phyloP scores from a whole-genome alignment of 2,888 invertebrate genomes.

The Cetonia aurata region DNA sequence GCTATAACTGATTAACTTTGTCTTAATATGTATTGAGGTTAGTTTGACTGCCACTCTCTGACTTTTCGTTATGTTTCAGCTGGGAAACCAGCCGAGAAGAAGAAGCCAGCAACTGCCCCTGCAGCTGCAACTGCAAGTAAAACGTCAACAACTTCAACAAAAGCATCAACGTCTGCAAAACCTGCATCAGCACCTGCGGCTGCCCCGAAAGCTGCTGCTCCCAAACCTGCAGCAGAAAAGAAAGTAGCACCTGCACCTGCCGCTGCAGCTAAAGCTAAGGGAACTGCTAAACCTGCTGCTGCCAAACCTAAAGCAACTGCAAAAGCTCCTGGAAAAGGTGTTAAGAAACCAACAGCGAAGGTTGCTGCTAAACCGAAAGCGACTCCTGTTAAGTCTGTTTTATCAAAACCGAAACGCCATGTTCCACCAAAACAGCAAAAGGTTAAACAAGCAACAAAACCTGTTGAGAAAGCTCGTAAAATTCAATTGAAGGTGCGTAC shows the following conservation, averaged over 20 bases:
- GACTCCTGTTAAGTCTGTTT: slow-evolving; percentile 56
- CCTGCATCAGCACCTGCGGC: slow-evolving; percentile 63
- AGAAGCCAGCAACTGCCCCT: slow-evolving; percentile 66
- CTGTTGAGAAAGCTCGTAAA: slow-evolving; percentile 84
- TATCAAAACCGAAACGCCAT: slow-evolving; percentile 67
- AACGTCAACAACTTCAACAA: slow-evolving; percentile 59
- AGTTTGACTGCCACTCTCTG: neutral
- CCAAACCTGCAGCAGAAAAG: slow-evolving; percentile 62
- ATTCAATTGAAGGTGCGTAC: slow-evolving; percentile 83
- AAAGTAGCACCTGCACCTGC: slow-evolving; percentile 53
- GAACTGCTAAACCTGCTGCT: slow-evolving; percentile 68
- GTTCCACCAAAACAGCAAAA: slow-evolving; percentile 66
- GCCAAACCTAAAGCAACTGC: slow-evolving; percentile 68
- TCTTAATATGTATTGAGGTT: slow-evolving; percentile 27
- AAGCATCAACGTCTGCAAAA: slow-evolving; percentile 61
- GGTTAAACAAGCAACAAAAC: slow-evolving; percentile 51
- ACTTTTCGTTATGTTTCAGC: slow-evolving; percentile 63
- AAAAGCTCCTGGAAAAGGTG: slow-evolving; percentile 60
- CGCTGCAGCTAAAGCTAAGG: slow-evolving; percentile 66
- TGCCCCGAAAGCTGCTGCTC: slow-evolving; percentile 66
- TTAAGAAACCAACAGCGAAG: slow-evolving; percentile 65
- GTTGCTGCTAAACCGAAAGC: slow-evolving; percentile 65
- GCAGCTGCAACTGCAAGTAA: slow-evolving; percentile 61
- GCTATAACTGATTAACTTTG: slow-evolving; percentile 31
- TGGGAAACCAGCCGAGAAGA: slow-evolving; percentile 72